phyloP scores from a whole-genome alignment of 2,888 invertebrate genomes.

The Platynereis dumerilii region DNA sequence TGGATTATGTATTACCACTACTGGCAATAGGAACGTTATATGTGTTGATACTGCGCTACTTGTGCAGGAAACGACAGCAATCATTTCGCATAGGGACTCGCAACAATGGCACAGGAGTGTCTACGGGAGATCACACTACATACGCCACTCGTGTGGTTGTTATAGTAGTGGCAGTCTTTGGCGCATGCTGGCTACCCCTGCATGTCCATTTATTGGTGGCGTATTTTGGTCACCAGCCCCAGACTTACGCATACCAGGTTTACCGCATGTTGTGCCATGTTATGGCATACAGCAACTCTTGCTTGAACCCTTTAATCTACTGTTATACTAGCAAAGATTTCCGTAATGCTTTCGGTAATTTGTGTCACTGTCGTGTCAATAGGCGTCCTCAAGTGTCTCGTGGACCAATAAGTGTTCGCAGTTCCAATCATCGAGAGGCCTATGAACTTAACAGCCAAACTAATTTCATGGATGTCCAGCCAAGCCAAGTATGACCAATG shows the following conservation, averaged over 20 bases:
- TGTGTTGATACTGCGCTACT: conserved; percentile 80
- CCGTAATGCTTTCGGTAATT: no score
- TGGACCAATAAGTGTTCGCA: no score
- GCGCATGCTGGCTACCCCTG: conserved; percentile 92
- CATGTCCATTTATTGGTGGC: conserved; percentile 65
- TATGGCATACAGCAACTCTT: no score
- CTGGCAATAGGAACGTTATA: conserved; percentile 85
- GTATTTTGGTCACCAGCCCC: conserved; percentile 29
- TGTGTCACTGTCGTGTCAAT: no score
- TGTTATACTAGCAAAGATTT: no score
- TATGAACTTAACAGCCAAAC: no score
- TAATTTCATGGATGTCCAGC: no score
- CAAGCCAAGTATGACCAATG: no score
- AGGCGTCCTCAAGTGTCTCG: no score
- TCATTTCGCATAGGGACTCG: conserved; percentile 69
- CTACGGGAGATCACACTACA: conserved; percentile 17
- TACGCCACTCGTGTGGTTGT: conserved; percentile 90
- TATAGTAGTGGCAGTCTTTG: conserved; percentile 89
- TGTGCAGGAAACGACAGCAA: conserved; percentile 76
- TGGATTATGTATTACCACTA: conserved; percentile 87
- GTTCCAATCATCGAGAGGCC: no score
- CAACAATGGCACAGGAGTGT: not conserved
- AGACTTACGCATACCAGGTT: conserved; percentile 29
- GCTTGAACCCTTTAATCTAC: no score
- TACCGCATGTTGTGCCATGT: no score